Evolutionary conservation across 1,140 invertebrate genomes (phyloP), one percentile per base, ranked within the genome.

Genomic region (Dolichoris vasculosae): DNA sequence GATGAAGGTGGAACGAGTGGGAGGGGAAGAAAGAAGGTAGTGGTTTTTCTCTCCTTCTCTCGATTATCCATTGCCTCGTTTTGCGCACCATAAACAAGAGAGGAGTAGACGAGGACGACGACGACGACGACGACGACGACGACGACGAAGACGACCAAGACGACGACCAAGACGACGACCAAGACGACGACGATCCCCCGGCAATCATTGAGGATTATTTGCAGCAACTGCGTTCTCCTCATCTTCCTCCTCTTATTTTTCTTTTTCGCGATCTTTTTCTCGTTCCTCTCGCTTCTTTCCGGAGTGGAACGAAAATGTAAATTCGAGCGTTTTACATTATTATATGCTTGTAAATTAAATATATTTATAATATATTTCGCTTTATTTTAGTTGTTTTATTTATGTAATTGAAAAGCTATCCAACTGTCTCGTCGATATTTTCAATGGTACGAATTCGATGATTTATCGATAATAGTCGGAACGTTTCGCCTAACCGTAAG

Each of bases 31-130:
- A 40, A 20, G 35, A 23, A 59, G 51, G 32, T 30, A 23, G 48
- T 32, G 67, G 23, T 13, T 46, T n/a, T 71, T 59, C 38, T 73
- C 69, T 73, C 23, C 55, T 69, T 73, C 69, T 73, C 32, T 46
- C 82, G 71, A 83, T 83, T 83, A 75, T 83, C 69, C 82, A 43
- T 63, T 59, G 71, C 83, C 83, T 84, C 83, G 83, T 84, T 79
- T 78, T 46, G 83, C 55, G 32, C n/a, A 8, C 43, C 63, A 46
- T 84, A 84, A 84, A 79, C 75, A 78, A 84, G 59, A 43, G 64
- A 71, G 67, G 32, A 40, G 63, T 43, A n/a, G 79, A 81, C 0
- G 64, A 67, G 30, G 64, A 11, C 64, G 30, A 32, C 64, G 64
- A 11, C n/a, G 30, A 11, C 64, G 64, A 67, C 69, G 64, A 67